Evolutionary conservation across 1,140 invertebrate genomes (phyloP), one percentile per base, ranked within the genome.

Genomic region (Melitaea cinxia): DNA sequence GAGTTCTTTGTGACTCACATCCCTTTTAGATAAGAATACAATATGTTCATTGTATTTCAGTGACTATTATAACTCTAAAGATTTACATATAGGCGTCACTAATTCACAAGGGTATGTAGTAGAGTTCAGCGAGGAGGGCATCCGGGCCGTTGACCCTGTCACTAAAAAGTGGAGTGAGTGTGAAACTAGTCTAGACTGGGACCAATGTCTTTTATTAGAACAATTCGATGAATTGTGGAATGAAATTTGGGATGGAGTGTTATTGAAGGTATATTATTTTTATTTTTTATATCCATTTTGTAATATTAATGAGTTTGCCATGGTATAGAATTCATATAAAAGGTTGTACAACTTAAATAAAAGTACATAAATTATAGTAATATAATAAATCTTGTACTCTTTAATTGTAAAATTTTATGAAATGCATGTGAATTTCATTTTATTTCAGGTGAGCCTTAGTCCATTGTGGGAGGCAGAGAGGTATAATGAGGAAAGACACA

Each of bases 31-130:
- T 68, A 62, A 65, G 42, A 45, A 47, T 15, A 60, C 17, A 62
- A 67, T 61, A 47, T 35, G 28, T n/a, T 19, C 30, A 61, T 73
- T 70, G 15, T 42, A 68, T 92, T 92, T 64, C 87, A 96, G 95
- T 89, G 94, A 95, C 85, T 96, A 96, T 85, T 94, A 93, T 78
- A 95, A 95, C 88, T 94, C 94, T 39, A 94, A 94, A 84, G 95
- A 96, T 92, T 92, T 97, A 50, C 96, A 97, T 84, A 96, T 96
- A 85, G 95, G 95, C 39, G 93, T 97, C 58, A 96, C 95, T 45
- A 95, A 94, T 74, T 96, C 95, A 52, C 92, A 91, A 63, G 95
- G 95, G 50, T 91, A 91, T 79, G 94, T 96, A 15, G 93, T 95
- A 61, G 96, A 96, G 90, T 96, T 95, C 87, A 95, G 96, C 92